phyloP scores from a whole-genome alignment of 2,888 invertebrate genomes.

The Keiferia lycopersicella region DNA sequence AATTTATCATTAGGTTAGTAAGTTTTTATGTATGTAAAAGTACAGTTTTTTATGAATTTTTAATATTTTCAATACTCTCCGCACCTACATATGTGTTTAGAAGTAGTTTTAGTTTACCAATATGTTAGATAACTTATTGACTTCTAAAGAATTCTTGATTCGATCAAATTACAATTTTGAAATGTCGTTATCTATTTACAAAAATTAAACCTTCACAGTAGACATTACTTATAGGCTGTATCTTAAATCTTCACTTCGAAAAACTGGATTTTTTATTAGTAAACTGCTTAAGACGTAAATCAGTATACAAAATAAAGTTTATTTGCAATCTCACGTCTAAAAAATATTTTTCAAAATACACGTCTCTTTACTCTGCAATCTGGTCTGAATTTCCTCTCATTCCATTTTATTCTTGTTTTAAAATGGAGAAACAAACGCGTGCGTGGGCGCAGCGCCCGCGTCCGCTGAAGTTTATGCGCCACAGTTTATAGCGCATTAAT shows the following conservation, averaged over 20 bases:
- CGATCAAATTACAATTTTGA: too few relatives aligned
- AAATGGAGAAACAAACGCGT: conserved; percentile 42
- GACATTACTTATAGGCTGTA: too few relatives aligned
- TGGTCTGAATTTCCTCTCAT: background rate
- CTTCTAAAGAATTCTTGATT: too few relatives aligned
- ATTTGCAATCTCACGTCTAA: background rate
- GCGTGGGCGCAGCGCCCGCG: conserved; percentile 46
- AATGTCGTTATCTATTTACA: too few relatives aligned
- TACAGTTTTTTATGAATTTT: too few relatives aligned
- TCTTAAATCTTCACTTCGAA: background rate
- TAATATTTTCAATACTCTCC: too few relatives aligned
- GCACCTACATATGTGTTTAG: background rate
- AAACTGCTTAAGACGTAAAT: too few relatives aligned
- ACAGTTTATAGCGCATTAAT: conserved; percentile 26
- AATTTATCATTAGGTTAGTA: too few relatives aligned
- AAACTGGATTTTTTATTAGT: too few relatives aligned
- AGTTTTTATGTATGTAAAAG: too few relatives aligned
- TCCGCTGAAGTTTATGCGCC: conserved; percentile 22
- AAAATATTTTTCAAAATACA: background rate
- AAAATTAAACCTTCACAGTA: too few relatives aligned
- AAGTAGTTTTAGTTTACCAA: background rate
- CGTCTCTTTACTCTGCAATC: background rate
- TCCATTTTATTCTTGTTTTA: background rate
- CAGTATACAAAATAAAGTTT: too few relatives aligned
- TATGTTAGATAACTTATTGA: background rate